Percentiles rank a stretch among this genome's conserved stretches.
Evolutionary conservation across 2,113 vertebrate genomes (phyloP).

Genomic region (Chauna torquata): DNA sequence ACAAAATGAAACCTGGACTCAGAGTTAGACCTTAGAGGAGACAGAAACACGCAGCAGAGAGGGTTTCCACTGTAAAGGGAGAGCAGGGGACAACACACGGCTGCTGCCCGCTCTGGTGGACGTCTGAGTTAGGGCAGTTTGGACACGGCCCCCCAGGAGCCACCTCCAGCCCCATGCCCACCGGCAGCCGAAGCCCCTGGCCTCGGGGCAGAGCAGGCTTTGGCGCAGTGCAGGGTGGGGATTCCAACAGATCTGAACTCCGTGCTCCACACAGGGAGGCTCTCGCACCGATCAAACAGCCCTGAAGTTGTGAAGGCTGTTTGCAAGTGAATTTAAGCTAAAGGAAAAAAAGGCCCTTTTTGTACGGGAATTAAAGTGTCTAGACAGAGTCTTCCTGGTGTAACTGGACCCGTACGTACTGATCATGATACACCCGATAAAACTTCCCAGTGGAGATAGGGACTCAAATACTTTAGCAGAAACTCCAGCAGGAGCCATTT

Average conservation of each 20-base stretch:
- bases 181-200: neutral
- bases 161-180: no score
- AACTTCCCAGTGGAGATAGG: constrained; percentile 20
- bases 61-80: neutral
- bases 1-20: neutral
- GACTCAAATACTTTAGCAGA: constrained; percentile 1
- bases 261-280: neutral
- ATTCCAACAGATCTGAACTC: neutral
- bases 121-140: neutral
- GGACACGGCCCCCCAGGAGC: neutral
- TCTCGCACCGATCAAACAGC: neutral
- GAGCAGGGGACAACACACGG: neutral
- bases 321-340: neutral
- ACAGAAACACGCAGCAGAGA: neutral
- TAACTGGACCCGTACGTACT: neutral
- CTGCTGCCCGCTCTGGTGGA: accelerated
- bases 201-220: accelerated
- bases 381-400: constrained; percentile 37
- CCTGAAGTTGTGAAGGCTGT: neutral
- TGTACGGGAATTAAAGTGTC: constrained; percentile 14
- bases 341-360: neutral
- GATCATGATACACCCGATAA: constrained; percentile 22
- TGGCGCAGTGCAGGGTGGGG: neutral
- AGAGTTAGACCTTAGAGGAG: neutral
- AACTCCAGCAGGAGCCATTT: constrained; percentile 39